These are phyloP conservation scores for Campoplex nolae DNA, from an alignment of 2,888 invertebrate genomes.

Conservation along the genomic window DNA sequence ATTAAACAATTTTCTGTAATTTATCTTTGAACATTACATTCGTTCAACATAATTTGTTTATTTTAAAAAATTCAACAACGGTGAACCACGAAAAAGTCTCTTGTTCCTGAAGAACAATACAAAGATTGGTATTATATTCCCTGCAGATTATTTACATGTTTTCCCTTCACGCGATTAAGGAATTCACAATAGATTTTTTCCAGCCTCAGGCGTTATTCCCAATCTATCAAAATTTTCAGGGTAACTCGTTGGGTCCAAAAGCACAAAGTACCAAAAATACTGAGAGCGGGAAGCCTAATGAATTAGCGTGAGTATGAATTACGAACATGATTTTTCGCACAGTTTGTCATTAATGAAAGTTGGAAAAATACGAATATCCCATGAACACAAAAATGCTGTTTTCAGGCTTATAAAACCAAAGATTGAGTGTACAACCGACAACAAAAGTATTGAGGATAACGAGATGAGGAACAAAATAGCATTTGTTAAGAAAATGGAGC, in stretches of 20 bases:
- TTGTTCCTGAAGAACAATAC: not conserved
- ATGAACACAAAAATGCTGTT: slow-evolving; percentile 26
- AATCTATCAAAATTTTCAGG: slow-evolving; percentile 79
- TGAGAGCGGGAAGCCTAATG: slow-evolving; percentile 47
- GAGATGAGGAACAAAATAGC: slow-evolving; percentile 51
- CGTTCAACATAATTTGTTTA: not conserved
- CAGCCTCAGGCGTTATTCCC: slow-evolving; percentile 73
- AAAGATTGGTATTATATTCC: not conserved
- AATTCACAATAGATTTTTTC: slow-evolving; percentile 73
- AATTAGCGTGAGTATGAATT: slow-evolving; percentile 60
- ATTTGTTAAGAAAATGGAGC: slow-evolving; percentile 59
- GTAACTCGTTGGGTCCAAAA: slow-evolving; percentile 73
- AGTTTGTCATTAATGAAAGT: not conserved
- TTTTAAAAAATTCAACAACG: too few relatives aligned
- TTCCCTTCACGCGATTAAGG: slow-evolving; percentile 53
- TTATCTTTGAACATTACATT: not conserved
- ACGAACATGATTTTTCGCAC: not conserved
- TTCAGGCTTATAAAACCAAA: slow-evolving; percentile 56
- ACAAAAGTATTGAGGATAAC: slow-evolving; percentile 32
- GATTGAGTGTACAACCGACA: slow-evolving; percentile 39
- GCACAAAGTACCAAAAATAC: slow-evolving; percentile 68
- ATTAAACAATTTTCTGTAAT: not conserved
- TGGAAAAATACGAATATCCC: not conserved
- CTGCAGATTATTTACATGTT: not conserved
- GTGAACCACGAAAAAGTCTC: not conserved